These are phyloP conservation scores for Melanotaenia pygmaea DNA, from an alignment of 2,797 vertebrate genomes.

Conservation along the genomic window DNA sequence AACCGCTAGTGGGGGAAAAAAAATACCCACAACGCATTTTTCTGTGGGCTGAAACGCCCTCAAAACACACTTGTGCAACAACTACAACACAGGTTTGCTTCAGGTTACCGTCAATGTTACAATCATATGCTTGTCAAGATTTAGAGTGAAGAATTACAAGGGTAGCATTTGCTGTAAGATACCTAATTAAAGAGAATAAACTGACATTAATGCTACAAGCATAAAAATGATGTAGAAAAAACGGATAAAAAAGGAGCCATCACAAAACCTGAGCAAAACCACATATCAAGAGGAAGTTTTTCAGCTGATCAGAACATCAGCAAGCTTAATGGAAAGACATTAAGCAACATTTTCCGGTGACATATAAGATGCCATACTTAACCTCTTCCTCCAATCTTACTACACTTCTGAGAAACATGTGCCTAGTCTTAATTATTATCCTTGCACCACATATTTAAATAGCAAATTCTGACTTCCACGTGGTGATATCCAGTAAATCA, in stretches of 20 bases:
- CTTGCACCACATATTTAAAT: slow-evolving; percentile 1
- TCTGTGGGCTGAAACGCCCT: background rate
- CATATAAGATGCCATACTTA: background rate
- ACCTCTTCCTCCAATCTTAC: background rate
- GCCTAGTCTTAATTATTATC: background rate
- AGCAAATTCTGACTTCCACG: slow-evolving; percentile 7
- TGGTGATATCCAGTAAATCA: slow-evolving; percentile 16
- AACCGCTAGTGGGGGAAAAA: background rate
- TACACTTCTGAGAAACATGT: background rate
- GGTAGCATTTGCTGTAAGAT: background rate
- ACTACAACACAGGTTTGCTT: background rate
- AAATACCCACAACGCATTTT: slow-evolving; percentile 2
- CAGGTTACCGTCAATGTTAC: background rate
- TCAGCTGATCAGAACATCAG: background rate
- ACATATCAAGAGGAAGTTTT: background rate
- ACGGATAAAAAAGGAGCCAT: background rate
- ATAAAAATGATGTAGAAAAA: slow-evolving; percentile 7
- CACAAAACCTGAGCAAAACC: background rate
- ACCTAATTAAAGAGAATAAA: background rate
- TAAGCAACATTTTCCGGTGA: background rate
- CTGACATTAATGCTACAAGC: background rate
- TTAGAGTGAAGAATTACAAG: background rate
- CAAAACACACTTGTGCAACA: background rate
- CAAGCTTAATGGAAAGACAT: slow-evolving; percentile 8
- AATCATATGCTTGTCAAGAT: background rate